phyloP scores from a whole-genome alignment of 35 echinoderm and acorn worm species.

The Strongylocentrotus purpuratus region DNA sequence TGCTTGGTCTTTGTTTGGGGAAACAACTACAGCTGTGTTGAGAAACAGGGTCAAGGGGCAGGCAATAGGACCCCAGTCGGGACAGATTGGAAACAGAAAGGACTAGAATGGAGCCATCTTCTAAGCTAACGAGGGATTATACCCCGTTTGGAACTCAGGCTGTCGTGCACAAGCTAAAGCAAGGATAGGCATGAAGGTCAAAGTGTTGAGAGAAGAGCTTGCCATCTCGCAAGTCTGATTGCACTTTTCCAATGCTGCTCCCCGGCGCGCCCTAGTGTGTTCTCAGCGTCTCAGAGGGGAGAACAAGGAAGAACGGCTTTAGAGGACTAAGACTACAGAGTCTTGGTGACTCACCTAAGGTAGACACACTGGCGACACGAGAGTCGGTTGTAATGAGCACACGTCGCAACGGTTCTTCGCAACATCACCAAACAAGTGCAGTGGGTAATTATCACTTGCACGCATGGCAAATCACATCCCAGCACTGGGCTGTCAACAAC shows the following conservation, averaged over 20 bases:
- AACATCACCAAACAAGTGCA: slow-evolving; percentile 57
- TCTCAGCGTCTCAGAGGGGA: not conserved
- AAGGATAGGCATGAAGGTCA: slow-evolving; percentile 51
- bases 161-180: slow-evolving; percentile 14
- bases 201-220: slow-evolving; percentile 29
- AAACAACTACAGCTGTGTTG: slow-evolving; percentile 48
- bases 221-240: not conserved
- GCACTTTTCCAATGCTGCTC: slow-evolving; percentile 48
- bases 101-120: slow-evolving; percentile 30
- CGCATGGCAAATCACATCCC: slow-evolving; percentile 52
- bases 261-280: slow-evolving; percentile 3
- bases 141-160: slow-evolving; percentile 25
- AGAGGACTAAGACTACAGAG: slow-evolving; percentile 1
- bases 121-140: slow-evolving; percentile 48
- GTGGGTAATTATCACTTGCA: slow-evolving; percentile 50
- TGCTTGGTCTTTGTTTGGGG: slow-evolving; percentile 36
- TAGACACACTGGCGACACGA: slow-evolving; percentile 47
- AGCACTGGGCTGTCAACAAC: slow-evolving; percentile 49
- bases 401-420: slow-evolving; percentile 51
- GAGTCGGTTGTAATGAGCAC: slow-evolving; percentile 49
- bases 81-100: slow-evolving; percentile 50
- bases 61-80: not conserved
- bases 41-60: slow-evolving; percentile 31
- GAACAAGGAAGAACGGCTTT: not conserved
- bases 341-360: slow-evolving; percentile 50